Evolutionary conservation across 2,888 invertebrate genomes (phyloP).

Genomic region (Xanthia icteritia): DNA sequence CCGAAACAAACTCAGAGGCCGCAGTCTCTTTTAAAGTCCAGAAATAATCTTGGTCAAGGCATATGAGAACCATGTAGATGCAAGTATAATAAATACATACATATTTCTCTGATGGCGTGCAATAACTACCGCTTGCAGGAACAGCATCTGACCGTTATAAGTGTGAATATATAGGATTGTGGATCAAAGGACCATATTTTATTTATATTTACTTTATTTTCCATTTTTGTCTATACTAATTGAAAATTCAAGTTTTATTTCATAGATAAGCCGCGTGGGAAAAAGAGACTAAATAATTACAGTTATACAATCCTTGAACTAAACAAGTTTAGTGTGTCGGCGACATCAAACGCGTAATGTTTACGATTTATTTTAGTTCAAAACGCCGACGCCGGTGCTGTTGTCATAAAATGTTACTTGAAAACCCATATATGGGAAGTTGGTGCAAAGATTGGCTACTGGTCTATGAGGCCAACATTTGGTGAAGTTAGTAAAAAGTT

Average conservation of each 20-base stretch:
- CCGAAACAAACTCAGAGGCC: too few species aligned
- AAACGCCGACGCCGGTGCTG: conserved; percentile 42
- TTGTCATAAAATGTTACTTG: conserved; percentile 51
- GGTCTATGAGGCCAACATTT: conserved; percentile 1
- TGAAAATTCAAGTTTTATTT: background rate
- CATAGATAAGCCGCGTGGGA: background rate
- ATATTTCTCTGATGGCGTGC: background rate
- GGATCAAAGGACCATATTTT: background rate
- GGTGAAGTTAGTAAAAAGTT: background rate
- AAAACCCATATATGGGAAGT: conserved; percentile 38
- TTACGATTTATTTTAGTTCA: conserved; percentile 54
- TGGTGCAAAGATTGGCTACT: background rate
- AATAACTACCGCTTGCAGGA: too few species aligned
- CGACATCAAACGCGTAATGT: conserved; percentile 58
- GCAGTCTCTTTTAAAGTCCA: too few species aligned
- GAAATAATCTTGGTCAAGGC: too few species aligned
- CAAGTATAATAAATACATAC: conserved; percentile 1
- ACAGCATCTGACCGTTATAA: background rate
- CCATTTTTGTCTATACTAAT: background rate
- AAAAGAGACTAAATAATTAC: background rate
- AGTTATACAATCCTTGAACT: background rate
- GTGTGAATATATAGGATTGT: background rate
- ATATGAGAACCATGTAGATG: background rate
- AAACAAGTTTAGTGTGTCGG: conserved; percentile 36
- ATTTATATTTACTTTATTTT: background rate